Percentiles rank a stretch among this genome's conserved stretches.
Conservation (phyloP, 2,888 invertebrate genomes). For the Gasteruption jaculator region DNA sequence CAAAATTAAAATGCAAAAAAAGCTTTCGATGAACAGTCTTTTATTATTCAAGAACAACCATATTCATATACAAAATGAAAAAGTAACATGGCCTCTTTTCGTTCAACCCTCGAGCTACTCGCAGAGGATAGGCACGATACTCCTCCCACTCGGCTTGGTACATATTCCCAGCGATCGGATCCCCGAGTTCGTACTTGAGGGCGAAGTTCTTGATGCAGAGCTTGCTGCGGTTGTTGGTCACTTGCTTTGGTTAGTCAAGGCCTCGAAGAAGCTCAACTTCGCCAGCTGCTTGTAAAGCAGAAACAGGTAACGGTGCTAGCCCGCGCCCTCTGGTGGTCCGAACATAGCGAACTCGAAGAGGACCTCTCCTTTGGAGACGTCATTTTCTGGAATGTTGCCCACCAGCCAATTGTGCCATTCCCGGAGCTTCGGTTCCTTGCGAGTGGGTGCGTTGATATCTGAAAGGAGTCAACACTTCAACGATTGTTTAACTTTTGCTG, state of each 20-base stretch:
- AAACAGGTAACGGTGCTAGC: conserved; percentile 75
- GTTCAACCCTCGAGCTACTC: conserved; percentile 69
- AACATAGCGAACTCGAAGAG: conserved; percentile 78
- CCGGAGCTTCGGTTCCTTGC: conserved; percentile 71
- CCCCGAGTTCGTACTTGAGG: conserved; percentile 73
- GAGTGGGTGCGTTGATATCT: conserved; percentile 90
- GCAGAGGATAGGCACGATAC: conserved; percentile 81
- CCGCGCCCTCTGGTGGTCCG: conserved; percentile 76
- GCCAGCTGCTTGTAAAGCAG: conserved; percentile 69
- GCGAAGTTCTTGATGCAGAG: conserved; percentile 73
- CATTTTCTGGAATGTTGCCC: conserved; percentile 74
- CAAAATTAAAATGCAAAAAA: too few relatives aligned
- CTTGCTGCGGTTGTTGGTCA: conserved; percentile 55
- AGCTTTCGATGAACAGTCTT: too few relatives aligned
- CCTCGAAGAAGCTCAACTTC: conserved; percentile 58
- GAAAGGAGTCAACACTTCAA: too few relatives aligned
- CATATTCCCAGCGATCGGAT: conserved; percentile 83
- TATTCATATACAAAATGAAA: too few relatives aligned
- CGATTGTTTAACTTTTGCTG: too few relatives aligned
- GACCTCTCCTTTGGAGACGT: conserved; percentile 67
- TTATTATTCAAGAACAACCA: too few relatives aligned
- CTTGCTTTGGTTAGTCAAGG: conserved; percentile 55
- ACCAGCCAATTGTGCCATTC: conserved; percentile 94
- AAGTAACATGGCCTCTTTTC: too few relatives aligned
- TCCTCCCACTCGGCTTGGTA: conserved; percentile 85